phyloP scores from a whole-genome alignment of 2,797 vertebrate genomes.

The Aulostomus chinensis region DNA sequence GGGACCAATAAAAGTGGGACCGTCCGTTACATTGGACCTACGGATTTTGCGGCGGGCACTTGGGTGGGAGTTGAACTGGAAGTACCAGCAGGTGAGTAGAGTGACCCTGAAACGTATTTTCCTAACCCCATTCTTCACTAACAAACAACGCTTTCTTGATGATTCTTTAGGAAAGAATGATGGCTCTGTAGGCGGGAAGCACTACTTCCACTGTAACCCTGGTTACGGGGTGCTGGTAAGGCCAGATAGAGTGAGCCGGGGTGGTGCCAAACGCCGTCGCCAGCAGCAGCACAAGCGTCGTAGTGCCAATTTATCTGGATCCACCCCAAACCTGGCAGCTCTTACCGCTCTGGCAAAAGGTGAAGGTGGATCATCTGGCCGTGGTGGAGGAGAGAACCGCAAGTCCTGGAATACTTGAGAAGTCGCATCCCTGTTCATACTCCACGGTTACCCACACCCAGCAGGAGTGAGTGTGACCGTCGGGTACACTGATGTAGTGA shows the following conservation, averaged over 20 bases:
- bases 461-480: no score
- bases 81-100: slow-evolving; percentile 86
- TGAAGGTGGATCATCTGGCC: slow-evolving; percentile 25
- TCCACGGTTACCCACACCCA: no score
- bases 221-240: slow-evolving; percentile 88
- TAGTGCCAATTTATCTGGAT: slow-evolving; percentile 74
- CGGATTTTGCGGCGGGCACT: slow-evolving; percentile 88
- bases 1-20: slow-evolving; percentile 86
- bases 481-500: no score
- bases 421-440: accelerated
- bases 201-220: slow-evolving; percentile 94
- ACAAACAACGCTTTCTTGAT: not conserved
- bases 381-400: slow-evolving; percentile 60
- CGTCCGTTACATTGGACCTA: slow-evolving; percentile 88
- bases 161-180: slow-evolving; percentile 89
- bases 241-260: slow-evolving; percentile 55
- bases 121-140: not conserved
- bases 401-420: slow-evolving; percentile 76
- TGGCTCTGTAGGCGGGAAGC: slow-evolving; percentile 89
- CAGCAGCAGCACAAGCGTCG: slow-evolving; percentile 62
- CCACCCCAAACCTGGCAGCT: slow-evolving; percentile 78
- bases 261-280: slow-evolving; percentile 51
- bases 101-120: not conserved
- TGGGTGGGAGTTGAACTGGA: slow-evolving; percentile 97
- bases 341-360: slow-evolving; percentile 80